Evolutionary conservation across 2,888 invertebrate genomes (phyloP), one percentile per base, ranked within the genome.

Genomic region (Pseudococcus jackbeardsleyi): DNA sequence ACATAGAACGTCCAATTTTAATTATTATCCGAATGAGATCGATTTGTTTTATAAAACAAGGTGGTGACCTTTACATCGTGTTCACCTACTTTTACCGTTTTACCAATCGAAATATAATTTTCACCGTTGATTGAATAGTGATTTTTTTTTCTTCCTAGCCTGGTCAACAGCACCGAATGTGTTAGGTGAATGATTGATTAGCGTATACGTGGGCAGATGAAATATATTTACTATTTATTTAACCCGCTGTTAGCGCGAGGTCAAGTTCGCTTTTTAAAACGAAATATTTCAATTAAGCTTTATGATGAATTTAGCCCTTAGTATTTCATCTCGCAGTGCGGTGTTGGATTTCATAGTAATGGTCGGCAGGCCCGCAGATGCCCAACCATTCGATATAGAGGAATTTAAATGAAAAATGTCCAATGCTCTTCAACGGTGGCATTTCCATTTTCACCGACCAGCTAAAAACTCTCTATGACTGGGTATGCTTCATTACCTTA

Each of bases 231-330:
- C 79, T 79, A 79, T 79, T 79, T 79, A 79, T 42, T 79, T 79
- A 79, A 79, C 79, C 79, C 19, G 79, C n/a, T 79, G 79, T 79
- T 79, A 79, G 79, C 79, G 15, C 79, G 79, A 79, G 79, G 79
- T 79, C 79, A 79, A 79, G 79, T 79, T 79, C 79, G 59, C 59
- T 59, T 79, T 79, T 79, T 79, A 26, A n/a, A 79, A 79, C 79
- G 79, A 79, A 79, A 79, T 79, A 79, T 79, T 79, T 79, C 79
- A 79, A 79, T 79, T 79, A 79, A 42, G 79, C 39, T 79, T 79
- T 33, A 79, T 79, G 79, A 79, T 79, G 79, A 79, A 79, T 79
- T 79, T 79, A 42, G 79, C 79, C 79, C 42, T 79, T 79, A 79
- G 79, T 42, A 33, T 59, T n/a, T 59, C 11, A 33, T 59, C 6